Evolutionary conservation across 2,888 invertebrate species (phyloP), one percentile per base, ranked within the genome.

Genomic region (Xanthorhoe spadicearia): DNA sequence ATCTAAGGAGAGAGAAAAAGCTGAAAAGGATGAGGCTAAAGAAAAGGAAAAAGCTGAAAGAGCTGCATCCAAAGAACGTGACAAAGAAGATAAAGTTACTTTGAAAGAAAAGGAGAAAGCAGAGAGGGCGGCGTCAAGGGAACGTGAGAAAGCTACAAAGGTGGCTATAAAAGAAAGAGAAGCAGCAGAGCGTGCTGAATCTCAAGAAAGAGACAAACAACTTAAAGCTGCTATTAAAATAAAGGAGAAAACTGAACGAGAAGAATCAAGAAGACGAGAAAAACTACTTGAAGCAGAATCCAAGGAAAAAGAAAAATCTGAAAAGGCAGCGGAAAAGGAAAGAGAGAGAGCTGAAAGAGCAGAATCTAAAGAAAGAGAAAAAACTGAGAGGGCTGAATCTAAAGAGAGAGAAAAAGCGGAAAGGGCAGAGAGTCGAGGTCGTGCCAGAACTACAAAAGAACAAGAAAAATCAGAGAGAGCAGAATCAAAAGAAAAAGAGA

Each of bases 371-470:
- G 48, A 43, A n/a, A 57, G 28, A 43, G 38, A 43, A n/a, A 66
- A 64, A 35, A 68, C 35, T 9, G 68, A 23, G 23, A 43, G 32
- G 38, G 38, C n/a, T 2, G 38, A 51, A 1, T 35, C 59, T 19
- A 73, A 58, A 64, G 62, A 73, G 51, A 56, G 46, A 54, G 64
- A 72, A 54, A 69, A 57, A 55, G 62, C 53, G 7, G 54, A 61
- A 23, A 35, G 51, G 23, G 15, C 50, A 53, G 62, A 46, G 49
- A 56, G 2, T 3, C 1, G 23, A 23, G 23, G 23, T 23, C 23
- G 23, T 23, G 23, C 23, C 4, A 23, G 23, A 23, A 23, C 23
- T 23, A 23, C 52, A 19, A 72, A 64, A 64, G 71, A 72, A 50
- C 63, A 35, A 38, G 61, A 55, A 19, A 68, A 60, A 28, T 69